Evolutionary conservation across 2,888 invertebrate genomes (phyloP), one percentile per base, ranked within the genome.

Genomic region (Cryptophagus acutangulus): DNA sequence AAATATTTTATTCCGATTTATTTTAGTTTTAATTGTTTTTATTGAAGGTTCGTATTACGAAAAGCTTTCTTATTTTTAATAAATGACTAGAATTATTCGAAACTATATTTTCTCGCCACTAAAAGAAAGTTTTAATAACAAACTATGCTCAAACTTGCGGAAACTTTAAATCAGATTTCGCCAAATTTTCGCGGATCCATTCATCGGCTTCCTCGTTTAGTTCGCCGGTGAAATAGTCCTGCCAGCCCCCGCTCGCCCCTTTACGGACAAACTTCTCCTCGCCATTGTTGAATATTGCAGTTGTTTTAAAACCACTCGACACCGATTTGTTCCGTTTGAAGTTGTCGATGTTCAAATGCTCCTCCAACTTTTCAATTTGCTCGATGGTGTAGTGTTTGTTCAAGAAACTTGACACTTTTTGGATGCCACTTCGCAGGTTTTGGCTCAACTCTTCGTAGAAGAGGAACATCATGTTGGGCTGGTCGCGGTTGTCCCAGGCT

Each of bases 241-340:
- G 77, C 85, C 87, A 88, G n/a, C n/a, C n/a, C n/a, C n/a, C n/a
- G n/a, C n/a, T n/a, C n/a, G n/a, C n/a, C 17, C 87, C 87, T 62
- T 78, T 78, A 50, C 84, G 71, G 1, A 87, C 78, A 57, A 87
- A 87, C 2, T 70, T 71, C 38, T 77, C 74, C 57, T 79, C 81
- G 2, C 74, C 75, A 1, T 71, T 63, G 33, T 73, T 72, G 1
- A 77, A 65, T 8, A 87, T 73, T 1, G 81, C 80, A 2, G 82
- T 77, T 35, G 74, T 77, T n/a, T n/a, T n/a, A n/a, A n/a, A n/a
- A n/a, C n/a, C n/a, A n/a, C n/a, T n/a, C 12, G 26, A 63, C 0
- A 90, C 83, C 3, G 84, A 81, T 33, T 80, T 77, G 69, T 93
- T 93, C 9, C 79, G 75, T 49, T 84, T 82, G 71, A 95, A 94